Evolutionary conservation across 2,888 invertebrate genomes (phyloP), one percentile per base, ranked within the genome.

Genomic region (Pollenia labialis): DNA sequence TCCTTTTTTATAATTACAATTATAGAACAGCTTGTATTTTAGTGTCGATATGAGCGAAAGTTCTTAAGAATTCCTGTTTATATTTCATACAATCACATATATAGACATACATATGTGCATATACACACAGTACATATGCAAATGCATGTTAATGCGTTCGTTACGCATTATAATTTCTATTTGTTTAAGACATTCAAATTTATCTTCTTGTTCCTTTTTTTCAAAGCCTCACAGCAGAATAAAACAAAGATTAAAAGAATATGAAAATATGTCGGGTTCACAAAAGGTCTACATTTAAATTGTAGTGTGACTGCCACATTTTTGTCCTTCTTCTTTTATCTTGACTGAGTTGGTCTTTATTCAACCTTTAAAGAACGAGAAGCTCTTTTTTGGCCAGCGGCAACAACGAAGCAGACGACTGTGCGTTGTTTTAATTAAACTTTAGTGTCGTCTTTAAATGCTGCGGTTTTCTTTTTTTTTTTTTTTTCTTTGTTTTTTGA

Each of bases 381-480:
- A 32, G 32, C 32, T 32, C 32, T 6, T 32, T 80, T 80, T 10
- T n/a, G n/a, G 74, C 84, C 84, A 23, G 12, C 6, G 68, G 84
- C 74, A 74, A 40, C 23, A 18, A 68, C 72, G 79, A 79, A 74
- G 79, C 64, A 66, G 42, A 23, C 32, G 66, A 42, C 16, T 52
- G 48, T 77, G 79, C 52, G 68, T 69, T 74, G 52, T 80, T 83
- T 83, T 83, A 83, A 83, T 83, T 83, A 83, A 83, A 83, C 71
- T 83, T 83, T 58, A 58, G 44, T 52, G 58, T 60, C 40, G 58
- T 50, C 16, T 46, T 66, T 66, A 72, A 84, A 79, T 42, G 46
- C 16, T 80, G 68, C 52, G 52, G 74, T 77, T 72, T 66, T 60
- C 32, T 62, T 32, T 10, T 72, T 46, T n/a, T 58, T 23, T 23